Base-by-base conservation (phyloP, 64 coral and sea anemone genomes). In the Montipora capricornis region DNA sequence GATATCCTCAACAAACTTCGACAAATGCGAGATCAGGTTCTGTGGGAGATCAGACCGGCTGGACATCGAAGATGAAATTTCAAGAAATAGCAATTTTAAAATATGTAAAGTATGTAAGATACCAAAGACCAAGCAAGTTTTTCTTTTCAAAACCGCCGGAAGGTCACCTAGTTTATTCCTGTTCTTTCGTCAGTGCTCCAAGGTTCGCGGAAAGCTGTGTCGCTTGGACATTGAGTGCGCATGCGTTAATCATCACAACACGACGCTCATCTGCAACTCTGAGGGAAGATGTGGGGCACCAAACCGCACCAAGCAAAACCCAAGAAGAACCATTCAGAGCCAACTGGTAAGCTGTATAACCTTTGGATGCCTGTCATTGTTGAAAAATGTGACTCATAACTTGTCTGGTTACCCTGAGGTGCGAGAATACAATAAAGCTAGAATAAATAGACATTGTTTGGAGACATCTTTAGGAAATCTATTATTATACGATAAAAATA, bases 191-290 rank as follows among this genome's bases (percentile, higher is more conserved):
- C n/a, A 86, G 82, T 86, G 82, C 55, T 24, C 52, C 19, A 44
- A 62, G 55, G 53, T 82, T n/a, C 80, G 80, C 11, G 80, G 55
- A 4, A n/a, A 11, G 9, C 9, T 0, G 4, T 82, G 80, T 52
- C 12, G 4, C 24, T 10, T 58, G 20, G 53, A 82, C 8, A 45
- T 1, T 44, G 57, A 82, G 2, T 82, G 80, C 57, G 66, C 82
- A 22, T 86, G 82, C 66, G 6, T 86, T 15, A 86, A 71, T 64
- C 62, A 47, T 22, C 82, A 86, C 37, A 86, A 86, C 44, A n/a
- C 16, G 3, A 71, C 82, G 44, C 47, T 86, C 2, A 73, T 86
- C 45, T 86, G 82, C 17, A 86, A 70, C 67, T 71, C 17, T 7
- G 1, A 49, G 6, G 5, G n/a, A 0, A 69, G 2, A 49, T 86